phyloP scores from a whole-genome alignment of 1,140 invertebrate genomes.

The Mylabris phalerata region DNA sequence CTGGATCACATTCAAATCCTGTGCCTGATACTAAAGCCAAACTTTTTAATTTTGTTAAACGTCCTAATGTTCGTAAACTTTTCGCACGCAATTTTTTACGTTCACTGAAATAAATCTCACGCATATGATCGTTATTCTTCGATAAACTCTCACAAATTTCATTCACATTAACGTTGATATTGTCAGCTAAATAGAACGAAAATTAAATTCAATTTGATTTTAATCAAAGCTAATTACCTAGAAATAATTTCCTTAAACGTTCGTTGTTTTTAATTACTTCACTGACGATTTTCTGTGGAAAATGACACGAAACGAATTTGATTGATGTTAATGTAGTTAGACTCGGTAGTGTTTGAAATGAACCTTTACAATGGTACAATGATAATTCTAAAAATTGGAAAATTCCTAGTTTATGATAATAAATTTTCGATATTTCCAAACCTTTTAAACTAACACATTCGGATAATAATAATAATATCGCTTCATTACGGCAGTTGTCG shows the following conservation, averaged over 20 bases:
- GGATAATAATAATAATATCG: slow-evolving; percentile 18
- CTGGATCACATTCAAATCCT: slow-evolving; percentile 26
- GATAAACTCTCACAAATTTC: slow-evolving; percentile 27
- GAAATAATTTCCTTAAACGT: slow-evolving; percentile 15
- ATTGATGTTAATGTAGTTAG: slow-evolving; percentile 18
- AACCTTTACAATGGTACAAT: slow-evolving; percentile 24
- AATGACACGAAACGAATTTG: slow-evolving; percentile 20
- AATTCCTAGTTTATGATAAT: too few species aligned
- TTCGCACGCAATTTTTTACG: slow-evolving; percentile 23
- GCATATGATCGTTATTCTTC: slow-evolving; percentile 17
- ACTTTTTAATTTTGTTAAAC: slow-evolving; percentile 22
- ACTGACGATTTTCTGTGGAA: slow-evolving; percentile 21
- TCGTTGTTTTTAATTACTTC: slow-evolving; percentile 23
- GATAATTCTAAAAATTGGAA: slow-evolving; percentile 16
- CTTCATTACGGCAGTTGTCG: slow-evolving; percentile 26
- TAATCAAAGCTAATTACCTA: slow-evolving; percentile 19
- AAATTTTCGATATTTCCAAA: neutral
- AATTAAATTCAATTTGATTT: neutral
- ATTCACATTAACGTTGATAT: slow-evolving; percentile 25
- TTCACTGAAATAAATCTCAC: slow-evolving; percentile 25
- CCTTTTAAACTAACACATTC: slow-evolving; percentile 25
- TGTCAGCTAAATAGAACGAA: slow-evolving; percentile 20
- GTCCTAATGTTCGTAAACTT: slow-evolving; percentile 23
- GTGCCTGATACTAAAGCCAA: slow-evolving; percentile 21
- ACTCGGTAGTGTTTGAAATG: slow-evolving; percentile 20